Evolutionary conservation across 1,140 invertebrate species (phyloP), one percentile per base, ranked within the genome.

Genomic region (Anastatus disparis): DNA sequence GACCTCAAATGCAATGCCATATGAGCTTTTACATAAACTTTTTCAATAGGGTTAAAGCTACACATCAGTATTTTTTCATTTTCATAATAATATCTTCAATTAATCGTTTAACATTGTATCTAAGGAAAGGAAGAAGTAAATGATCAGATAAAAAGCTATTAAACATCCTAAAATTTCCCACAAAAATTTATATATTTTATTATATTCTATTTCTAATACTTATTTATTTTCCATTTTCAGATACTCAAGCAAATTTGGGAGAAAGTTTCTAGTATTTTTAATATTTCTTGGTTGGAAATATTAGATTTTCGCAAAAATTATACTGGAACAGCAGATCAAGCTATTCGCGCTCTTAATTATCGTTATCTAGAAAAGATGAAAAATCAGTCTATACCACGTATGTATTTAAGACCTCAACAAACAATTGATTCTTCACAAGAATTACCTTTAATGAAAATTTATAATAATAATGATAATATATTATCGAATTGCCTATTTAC

Each of bases 181-280:
- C 7, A 17, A 3, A 27, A 27, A 63, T 50, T 62, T 9, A 52
- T 66, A 29, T 8, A 67, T 55, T n/a, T n/a, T n/a, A n/a, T n/a
- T n/a, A n/a, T n/a, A n/a, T n/a, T n/a, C n/a, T n/a, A n/a, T 35
- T 20, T 52, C 4, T 26, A 40, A 17, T 12, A n/a, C 12, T 26
- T 67, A 48, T 62, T 26, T 50, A 52, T 27, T 64, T 4, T 17
- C 15, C 10, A 31, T 53, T 77, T 22, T 76, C 52, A 89, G 87
- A 90, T 92, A 76, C 87, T 92, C 82, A 88, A 88, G 17, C 84
- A 89, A 74, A 89, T 92, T 70, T 90, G 88, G 86, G 88, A 90
- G 77, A 86, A 86, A 44, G 86, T 91, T 2, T 85, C 87, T 8
- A 79, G 81, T 66, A 85, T 79, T 3, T 87, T 84, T 67, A 85